Evolutionary conservation across 2,797 vertebrate genomes (phyloP), one percentile per base, ranked within the genome.

Genomic region (Naso thynnoides): DNA sequence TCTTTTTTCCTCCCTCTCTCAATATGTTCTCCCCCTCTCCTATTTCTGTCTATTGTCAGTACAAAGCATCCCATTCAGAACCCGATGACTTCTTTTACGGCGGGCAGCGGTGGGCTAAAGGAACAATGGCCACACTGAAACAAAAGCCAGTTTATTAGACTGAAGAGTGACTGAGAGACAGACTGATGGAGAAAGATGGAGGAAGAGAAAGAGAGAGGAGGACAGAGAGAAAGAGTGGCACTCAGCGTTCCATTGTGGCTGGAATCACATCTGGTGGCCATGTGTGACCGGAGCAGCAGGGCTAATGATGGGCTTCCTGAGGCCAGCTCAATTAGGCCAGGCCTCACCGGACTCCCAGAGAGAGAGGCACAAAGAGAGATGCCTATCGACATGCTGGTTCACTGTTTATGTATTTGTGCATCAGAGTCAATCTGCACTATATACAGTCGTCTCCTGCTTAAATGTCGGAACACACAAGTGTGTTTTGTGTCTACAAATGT

Each of bases 281-380:
- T 97, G 96, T 99, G 97, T 96, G 96, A 94, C 89, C 87, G 85
- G 94, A 93, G 94, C 89, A 89, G 90, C 82, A 86, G 92, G 90
- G 91, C 95, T 98, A 97, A 98, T 97, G 96, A 97, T 96, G 96
- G 96, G 95, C 96, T 98, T 97, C 96, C 96, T 96, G 95, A 96
- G 95, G 80, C 91, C 95, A 91, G 93, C 93, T 95, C 96, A 97
- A 97, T 97, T 97, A 97, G 95, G 90, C 86, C 79, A 91, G 93
- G 94, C 94, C 93, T 95, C 93, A 86, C 39, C 62, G 91, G 92
- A 94, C 91, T 91, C 87, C 87, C 88, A 88, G 88, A 86, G 92
- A 91, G n/a, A 45, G 44, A 55, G 66, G 62, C 75, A 89, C 81
- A 88, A 73, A 84, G 82, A 89, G 86, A 91, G 89, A 91, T 91